These are phyloP conservation scores for Rhingia rostrata DNA, from an alignment of 2,888 invertebrate species.

Conservation along the genomic window DNA sequence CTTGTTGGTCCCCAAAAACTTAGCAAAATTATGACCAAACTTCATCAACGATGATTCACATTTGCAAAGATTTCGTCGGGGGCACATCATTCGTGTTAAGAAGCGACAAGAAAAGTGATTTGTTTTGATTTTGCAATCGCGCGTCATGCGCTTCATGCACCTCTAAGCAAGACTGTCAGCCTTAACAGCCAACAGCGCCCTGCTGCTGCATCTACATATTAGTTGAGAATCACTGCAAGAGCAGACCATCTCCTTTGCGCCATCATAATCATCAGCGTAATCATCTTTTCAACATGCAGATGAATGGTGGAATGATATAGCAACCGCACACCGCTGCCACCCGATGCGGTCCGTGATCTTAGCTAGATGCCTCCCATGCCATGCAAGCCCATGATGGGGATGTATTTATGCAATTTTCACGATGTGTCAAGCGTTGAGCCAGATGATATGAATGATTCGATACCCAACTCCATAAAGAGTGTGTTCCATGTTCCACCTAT, in stretches of 20 bases:
- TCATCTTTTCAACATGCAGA: conserved; percentile 72
- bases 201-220: conserved; percentile 36
- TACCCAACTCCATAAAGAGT: conserved; percentile 22
- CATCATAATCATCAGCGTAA: conserved; percentile 63
- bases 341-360: neutral
- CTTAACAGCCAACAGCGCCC: neutral
- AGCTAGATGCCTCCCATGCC: neutral
- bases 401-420: conserved; percentile 71
- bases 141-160: conserved; percentile 62
- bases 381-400: conserved; percentile 29
- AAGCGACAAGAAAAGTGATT: conserved; percentile 71
- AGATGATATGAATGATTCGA: conserved; percentile 68
- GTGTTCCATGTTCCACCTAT: conserved; percentile 39
- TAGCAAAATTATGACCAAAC: too few species aligned
- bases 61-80: conserved; percentile 29
- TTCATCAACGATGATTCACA: too few species aligned
- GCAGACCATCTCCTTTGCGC: conserved; percentile 57
- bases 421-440: conserved; percentile 73
- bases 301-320: conserved; percentile 48
- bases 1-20: too few species aligned
- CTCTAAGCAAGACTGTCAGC: conserved; percentile 18
- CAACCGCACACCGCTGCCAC: conserved; percentile 29
- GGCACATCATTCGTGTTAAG: conserved; percentile 61
- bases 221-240: conserved; percentile 71
- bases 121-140: conserved; percentile 69